A percentile compares a stretch with the other conserved stretches of the same genome.
Conservation (phyloP, 2,113 vertebrate genomes). For the Coptodon bakossiorum region DNA sequence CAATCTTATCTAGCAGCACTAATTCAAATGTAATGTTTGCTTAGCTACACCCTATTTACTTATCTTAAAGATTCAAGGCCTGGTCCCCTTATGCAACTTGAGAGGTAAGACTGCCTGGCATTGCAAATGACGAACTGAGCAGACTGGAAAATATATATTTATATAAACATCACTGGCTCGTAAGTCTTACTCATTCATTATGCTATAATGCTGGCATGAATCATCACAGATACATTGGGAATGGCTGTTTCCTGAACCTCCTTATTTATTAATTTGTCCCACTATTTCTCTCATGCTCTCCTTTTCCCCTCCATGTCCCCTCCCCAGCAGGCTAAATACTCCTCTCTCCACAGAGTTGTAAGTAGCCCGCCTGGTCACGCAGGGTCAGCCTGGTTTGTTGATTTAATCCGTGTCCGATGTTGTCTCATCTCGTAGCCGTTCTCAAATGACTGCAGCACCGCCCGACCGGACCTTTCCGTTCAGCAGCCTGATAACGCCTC, state of each 20-base stretch:
- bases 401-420: slow-evolving; percentile 70
- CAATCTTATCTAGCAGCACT: background rate
- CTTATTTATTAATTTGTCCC: background rate
- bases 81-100: background rate
- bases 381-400: slow-evolving; percentile 53
- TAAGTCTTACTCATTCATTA: background rate
- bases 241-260: background rate
- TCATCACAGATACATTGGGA: background rate
- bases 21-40: background rate
- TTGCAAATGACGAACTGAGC: background rate
- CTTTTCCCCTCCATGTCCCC: background rate
- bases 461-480: background rate
- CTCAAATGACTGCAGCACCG: slow-evolving; percentile 37
- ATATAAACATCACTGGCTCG: background rate
- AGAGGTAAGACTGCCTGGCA: background rate
- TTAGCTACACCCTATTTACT: background rate
- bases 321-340: slow-evolving; percentile 10
- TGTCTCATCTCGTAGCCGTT: slow-evolving; percentile 43
- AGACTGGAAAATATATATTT: background rate
- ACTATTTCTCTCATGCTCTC: background rate
- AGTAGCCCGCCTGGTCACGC: slow-evolving; percentile 35
- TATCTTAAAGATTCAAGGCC: background rate
- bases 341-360: slow-evolving; percentile 26
- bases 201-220: background rate
- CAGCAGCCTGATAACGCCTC: slow-evolving; percentile 48